phyloP scores from a whole-genome alignment of 2,797 vertebrate genomes.

The Salarias fasciatus region DNA sequence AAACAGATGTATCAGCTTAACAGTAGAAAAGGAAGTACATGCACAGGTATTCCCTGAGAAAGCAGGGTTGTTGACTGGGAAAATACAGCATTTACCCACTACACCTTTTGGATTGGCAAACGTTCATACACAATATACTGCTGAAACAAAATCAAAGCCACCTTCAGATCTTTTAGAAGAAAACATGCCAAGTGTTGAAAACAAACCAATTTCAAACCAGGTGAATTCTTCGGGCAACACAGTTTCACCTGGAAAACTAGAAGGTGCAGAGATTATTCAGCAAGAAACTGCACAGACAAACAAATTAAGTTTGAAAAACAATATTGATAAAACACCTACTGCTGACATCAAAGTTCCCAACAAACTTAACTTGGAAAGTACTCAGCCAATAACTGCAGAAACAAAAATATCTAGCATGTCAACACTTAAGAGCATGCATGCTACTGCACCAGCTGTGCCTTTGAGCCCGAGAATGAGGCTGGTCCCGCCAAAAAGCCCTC shows the following conservation, averaged over 20 bases:
- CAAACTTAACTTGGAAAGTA: conserved; percentile 18
- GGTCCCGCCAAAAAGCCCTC: conserved; percentile 46
- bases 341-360: conserved; percentile 17
- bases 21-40: conserved; percentile 4
- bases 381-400: conserved; percentile 10
- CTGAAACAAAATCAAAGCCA: conserved; percentile 11
- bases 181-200: conserved; percentile 11
- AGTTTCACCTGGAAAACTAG: conserved; percentile 20
- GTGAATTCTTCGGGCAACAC: conserved; percentile 7
- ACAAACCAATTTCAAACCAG: conserved; percentile 7
- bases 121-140: conserved; percentile 2
- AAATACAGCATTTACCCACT: conserved; percentile 15
- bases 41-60: conserved; percentile 3
- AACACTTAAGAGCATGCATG: conserved; percentile 6
- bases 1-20: conserved; percentile 12
- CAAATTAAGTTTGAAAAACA: conserved; percentile 6
- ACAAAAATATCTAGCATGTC: conserved; percentile 14
- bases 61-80: not conserved
- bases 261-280: conserved; percentile 6
- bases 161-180: conserved; percentile 8
- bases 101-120: conserved; percentile 22
- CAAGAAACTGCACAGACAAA: conserved; percentile 21
- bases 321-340: conserved; percentile 3
- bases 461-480: conserved; percentile 48
- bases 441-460: conserved; percentile 13